phyloP scores from a whole-genome alignment of 2,888 invertebrate species.

The Pristionchus fissidentatus region DNA sequence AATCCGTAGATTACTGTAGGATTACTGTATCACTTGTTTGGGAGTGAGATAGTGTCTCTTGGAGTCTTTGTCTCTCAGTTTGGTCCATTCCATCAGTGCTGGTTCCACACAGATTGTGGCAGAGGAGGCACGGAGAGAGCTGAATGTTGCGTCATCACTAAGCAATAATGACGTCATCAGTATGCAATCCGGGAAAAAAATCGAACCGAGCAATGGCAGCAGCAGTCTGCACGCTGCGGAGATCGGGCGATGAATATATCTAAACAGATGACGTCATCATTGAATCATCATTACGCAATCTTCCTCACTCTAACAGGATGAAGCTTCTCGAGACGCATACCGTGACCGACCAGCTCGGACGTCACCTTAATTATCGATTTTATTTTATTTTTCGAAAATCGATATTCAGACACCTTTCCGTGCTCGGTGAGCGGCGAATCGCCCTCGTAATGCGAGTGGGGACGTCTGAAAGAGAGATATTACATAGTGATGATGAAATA shows the following conservation, averaged over 20 bases:
- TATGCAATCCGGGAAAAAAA: background rate
- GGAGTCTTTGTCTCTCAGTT: background rate
- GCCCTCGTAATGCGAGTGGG: conserved; percentile 30
- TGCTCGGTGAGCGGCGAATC: conserved; percentile 42
- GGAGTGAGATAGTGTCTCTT: conserved; percentile 23
- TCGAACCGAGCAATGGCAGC: conserved; percentile 19
- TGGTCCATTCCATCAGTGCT: conserved; percentile 44
- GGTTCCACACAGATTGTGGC: conserved; percentile 36
- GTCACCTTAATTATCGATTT: conserved; percentile 3
- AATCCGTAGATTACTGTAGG: background rate
- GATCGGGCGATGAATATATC: conserved; percentile 41
- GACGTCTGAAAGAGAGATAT: conserved; percentile 6
- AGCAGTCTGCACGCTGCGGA: conserved; percentile 48
- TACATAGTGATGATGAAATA: background rate
- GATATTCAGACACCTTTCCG: conserved; percentile 18
- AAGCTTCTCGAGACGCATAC: conserved; percentile 42
- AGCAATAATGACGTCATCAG: background rate
- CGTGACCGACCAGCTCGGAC: conserved; percentile 30
- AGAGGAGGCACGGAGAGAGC: background rate
- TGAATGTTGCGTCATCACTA: background rate
- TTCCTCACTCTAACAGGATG: conserved; percentile 33
- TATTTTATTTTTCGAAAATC: background rate
- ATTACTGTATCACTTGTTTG: background rate
- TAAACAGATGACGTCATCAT: background rate
- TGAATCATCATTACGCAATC: background rate